These are phyloP conservation scores for Tiphia femorata DNA, from an alignment of 2,888 invertebrate species.

Conservation along the genomic window DNA sequence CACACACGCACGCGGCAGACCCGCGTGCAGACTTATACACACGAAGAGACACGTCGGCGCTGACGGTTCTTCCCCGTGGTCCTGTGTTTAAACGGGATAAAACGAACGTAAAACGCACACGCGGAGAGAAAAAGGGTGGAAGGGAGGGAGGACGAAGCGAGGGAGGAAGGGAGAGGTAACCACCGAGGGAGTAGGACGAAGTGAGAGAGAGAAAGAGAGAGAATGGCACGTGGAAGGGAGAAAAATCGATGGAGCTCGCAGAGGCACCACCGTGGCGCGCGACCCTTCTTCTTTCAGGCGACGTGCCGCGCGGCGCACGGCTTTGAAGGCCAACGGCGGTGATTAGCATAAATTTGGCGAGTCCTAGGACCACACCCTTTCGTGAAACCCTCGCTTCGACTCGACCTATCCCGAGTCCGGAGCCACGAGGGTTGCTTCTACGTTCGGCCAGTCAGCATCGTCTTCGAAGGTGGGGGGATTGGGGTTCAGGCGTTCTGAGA, in stretches of 20 bases:
- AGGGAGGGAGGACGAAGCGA: background rate
- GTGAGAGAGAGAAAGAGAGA: slow-evolving; percentile 11
- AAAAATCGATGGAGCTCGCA: slow-evolving; percentile 66
- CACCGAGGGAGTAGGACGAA: background rate
- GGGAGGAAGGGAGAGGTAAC: background rate
- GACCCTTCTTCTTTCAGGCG: slow-evolving; percentile 36
- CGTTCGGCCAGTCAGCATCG: slow-evolving; percentile 43
- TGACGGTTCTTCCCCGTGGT: background rate
- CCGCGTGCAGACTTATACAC: background rate
- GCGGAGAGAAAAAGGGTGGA: background rate
- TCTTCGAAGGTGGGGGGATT: slow-evolving; percentile 44
- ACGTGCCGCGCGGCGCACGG: slow-evolving; percentile 31
- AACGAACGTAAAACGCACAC: background rate
- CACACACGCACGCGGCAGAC: background rate
- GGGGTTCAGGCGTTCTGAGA: slow-evolving; percentile 15
- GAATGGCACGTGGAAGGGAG: slow-evolving; percentile 40
- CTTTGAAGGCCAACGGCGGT: slow-evolving; percentile 33
- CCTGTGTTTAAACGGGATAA: background rate
- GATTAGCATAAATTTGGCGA: slow-evolving; percentile 53
- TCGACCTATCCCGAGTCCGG: slow-evolving; percentile 41
- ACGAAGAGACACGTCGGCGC: background rate
- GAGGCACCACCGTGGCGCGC: slow-evolving; percentile 30
- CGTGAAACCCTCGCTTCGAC: slow-evolving; percentile 20
- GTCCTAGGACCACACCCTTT: slow-evolving; percentile 53
- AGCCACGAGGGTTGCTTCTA: slow-evolving; percentile 19